Evolutionary conservation across 1,140 invertebrate species (phyloP).

Genomic region (Teleogryllus occipitalis): DNA sequence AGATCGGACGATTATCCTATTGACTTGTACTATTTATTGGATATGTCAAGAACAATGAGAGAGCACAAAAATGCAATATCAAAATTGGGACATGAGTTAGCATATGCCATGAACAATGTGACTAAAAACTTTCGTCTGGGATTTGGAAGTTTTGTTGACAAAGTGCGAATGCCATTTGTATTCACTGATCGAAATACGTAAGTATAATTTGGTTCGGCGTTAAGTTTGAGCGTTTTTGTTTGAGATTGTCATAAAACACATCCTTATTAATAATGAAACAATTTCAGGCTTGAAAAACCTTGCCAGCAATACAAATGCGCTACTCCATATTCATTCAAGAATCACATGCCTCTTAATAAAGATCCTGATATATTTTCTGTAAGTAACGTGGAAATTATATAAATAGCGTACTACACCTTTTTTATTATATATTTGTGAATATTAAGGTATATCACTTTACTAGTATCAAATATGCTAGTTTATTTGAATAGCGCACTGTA

Average conservation of each 20-base stretch:
- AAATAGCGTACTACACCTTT: background rate
- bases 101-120: constrained; percentile 58
- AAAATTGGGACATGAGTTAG: constrained; percentile 53
- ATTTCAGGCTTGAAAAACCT: constrained; percentile 44
- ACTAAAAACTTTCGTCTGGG: constrained; percentile 75
- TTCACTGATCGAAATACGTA: constrained; percentile 47
- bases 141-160: constrained; percentile 86
- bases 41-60: constrained; percentile 72
- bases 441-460: too few species aligned
- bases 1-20: constrained; percentile 62
- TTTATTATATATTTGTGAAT: background rate
- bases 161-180: constrained; percentile 72
- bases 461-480: too few species aligned
- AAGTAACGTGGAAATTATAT: constrained; percentile 27
- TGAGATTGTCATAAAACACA: background rate
- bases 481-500: too few species aligned
- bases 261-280: background rate
- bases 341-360: constrained; percentile 55
- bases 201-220: constrained; percentile 17
- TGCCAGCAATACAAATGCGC: constrained; percentile 46
- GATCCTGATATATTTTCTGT: constrained; percentile 48
- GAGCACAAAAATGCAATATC: constrained; percentile 59
- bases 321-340: constrained; percentile 58
- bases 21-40: constrained; percentile 83
- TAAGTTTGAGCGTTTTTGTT: constrained; percentile 7